Conservation (phyloP, 2,888 invertebrate species). For the Branchipolynoe longqiensis region DNA sequence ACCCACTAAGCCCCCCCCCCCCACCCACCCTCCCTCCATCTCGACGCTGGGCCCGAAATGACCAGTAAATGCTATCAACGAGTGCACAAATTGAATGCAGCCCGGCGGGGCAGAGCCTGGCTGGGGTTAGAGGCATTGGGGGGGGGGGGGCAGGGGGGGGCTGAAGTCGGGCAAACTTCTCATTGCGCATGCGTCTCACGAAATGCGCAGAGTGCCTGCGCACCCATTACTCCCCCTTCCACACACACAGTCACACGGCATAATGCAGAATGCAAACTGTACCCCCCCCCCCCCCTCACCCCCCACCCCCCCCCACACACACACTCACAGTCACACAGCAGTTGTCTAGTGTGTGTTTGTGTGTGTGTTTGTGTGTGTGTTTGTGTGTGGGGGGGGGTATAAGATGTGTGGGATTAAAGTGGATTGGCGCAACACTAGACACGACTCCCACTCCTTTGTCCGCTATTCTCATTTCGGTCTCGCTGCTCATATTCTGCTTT, state of each 20-base stretch:
- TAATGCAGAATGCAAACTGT: constrained; percentile 17
- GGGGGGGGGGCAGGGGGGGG: neutral
- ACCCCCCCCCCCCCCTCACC: neutral
- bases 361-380: neutral
- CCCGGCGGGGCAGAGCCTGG: too few species aligned
- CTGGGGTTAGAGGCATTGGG: too few species aligned
- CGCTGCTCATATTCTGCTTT: too few species aligned
- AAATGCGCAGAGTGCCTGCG: too few species aligned
- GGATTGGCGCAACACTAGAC: too few species aligned
- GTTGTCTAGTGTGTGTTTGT: neutral
- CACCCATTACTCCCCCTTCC: neutral
- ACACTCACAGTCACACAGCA: neutral
- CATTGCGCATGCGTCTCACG: constrained; percentile 26
- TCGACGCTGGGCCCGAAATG: too few species aligned
- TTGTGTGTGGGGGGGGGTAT: neutral
- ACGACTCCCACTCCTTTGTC: too few species aligned
- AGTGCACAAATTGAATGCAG: constrained; percentile 39
- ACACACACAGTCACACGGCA: too few species aligned
- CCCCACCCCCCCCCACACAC: neutral
- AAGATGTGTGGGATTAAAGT: too few species aligned
- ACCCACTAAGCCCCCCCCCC: neutral
- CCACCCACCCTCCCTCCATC: neutral
- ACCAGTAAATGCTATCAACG: constrained; percentile 45
- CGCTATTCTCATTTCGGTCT: too few species aligned
- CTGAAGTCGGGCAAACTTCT: constrained; percentile 8